Conservation (phyloP, 2,888 invertebrate genomes). For the Therioaphis trifolii region DNA sequence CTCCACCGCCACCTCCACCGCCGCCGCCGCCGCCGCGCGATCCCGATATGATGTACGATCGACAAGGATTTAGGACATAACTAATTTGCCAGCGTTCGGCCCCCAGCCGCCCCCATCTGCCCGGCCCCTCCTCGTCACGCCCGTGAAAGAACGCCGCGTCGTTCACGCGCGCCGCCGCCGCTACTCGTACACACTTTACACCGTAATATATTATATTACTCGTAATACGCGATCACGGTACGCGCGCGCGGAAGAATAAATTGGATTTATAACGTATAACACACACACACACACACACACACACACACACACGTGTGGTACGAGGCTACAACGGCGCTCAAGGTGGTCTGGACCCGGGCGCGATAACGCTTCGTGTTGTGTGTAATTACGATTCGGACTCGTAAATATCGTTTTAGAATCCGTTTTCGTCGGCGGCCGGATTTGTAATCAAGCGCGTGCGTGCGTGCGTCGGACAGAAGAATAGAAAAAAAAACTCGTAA, state of each 20-base stretch:
- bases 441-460: slow-evolving; percentile 33
- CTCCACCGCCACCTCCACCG: background rate
- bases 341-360: slow-evolving; percentile 35
- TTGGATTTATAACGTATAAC: slow-evolving; percentile 1
- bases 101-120: background rate
- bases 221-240: background rate
- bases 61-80: slow-evolving; percentile 1
- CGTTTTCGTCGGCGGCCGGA: slow-evolving; percentile 40
- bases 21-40: background rate
- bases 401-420: slow-evolving; percentile 49
- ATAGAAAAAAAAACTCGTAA: background rate
- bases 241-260: slow-evolving; percentile 11
- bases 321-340: slow-evolving; percentile 17
- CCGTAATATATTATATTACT: no score
- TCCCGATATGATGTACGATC: slow-evolving; percentile 30
- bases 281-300: background rate
- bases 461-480: background rate
- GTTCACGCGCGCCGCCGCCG: no score
- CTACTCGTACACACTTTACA: no score
- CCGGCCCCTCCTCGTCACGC: no score
- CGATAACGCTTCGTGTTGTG: slow-evolving; percentile 5
- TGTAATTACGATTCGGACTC: slow-evolving; percentile 49
- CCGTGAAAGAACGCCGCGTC: no score
- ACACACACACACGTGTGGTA: background rate
- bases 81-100: slow-evolving; percentile 26